phyloP scores from a whole-genome alignment of 2,797 vertebrate genomes.

The Dicrostonyx torquatus region DNA sequence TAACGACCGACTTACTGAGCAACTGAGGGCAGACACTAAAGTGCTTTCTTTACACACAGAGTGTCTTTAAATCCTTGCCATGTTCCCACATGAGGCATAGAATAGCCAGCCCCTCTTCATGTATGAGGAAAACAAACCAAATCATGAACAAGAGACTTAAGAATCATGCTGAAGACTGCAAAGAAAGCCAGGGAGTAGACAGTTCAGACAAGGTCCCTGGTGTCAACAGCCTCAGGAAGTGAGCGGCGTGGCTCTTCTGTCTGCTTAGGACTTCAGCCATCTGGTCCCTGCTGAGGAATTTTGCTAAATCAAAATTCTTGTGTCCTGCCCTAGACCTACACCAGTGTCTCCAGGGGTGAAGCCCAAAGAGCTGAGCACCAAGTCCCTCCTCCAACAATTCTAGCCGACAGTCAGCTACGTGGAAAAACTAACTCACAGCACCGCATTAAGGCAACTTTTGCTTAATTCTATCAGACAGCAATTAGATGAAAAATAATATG shows the following conservation, averaged over 20 bases:
- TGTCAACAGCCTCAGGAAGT: background rate
- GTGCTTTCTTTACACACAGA: background rate
- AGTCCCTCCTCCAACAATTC: background rate
- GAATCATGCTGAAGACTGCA: background rate
- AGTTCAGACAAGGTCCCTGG: background rate
- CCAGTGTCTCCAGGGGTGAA: background rate
- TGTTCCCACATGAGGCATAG: background rate
- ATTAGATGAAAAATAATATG: background rate
- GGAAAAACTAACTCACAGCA: slow-evolving; percentile 23
- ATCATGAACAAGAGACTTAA: background rate
- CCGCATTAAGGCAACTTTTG: background rate
- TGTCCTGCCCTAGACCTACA: background rate
- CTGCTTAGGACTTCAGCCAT: background rate
- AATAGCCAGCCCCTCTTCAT: background rate
- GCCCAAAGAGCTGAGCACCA: background rate
- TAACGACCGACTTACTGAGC: background rate
- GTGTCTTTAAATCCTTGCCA: background rate
- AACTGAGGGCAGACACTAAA: background rate
- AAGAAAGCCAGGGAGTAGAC: background rate
- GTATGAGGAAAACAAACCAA: slow-evolving; percentile 12
- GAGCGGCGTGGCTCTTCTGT: background rate
- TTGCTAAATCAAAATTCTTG: background rate
- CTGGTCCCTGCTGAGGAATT: background rate
- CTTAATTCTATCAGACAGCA: slow-evolving; percentile 41
- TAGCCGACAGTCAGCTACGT: background rate